A percentile compares a stretch with the other conserved stretches of the same genome.
Conservation (phyloP, 2,797 vertebrate genomes). For the Bucorvus abyssinicus region DNA sequence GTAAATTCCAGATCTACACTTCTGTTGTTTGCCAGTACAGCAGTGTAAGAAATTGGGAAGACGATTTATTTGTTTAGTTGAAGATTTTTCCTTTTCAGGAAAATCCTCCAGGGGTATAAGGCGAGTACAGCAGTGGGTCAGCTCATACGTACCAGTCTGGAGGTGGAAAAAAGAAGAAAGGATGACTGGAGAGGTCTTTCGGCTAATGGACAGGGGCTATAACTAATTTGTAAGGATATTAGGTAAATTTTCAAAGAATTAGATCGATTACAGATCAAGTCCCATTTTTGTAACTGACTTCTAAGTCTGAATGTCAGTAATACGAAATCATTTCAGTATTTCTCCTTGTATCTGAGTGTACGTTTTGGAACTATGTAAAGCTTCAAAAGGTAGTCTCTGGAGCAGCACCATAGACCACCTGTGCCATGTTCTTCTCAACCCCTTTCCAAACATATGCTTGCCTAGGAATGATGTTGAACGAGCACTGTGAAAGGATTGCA, state of each 20-base stretch:
- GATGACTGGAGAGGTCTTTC: not conserved
- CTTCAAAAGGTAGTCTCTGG: not conserved
- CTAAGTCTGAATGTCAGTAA: not conserved
- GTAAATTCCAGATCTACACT: not conserved
- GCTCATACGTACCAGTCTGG: not conserved
- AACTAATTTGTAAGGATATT: not conserved
- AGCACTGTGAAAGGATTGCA: not conserved
- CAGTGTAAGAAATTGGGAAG: not conserved
- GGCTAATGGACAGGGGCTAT: not conserved
- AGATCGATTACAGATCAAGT: not conserved
- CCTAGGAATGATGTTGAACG: not conserved
- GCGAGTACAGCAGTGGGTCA: not conserved
- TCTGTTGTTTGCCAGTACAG: not conserved
- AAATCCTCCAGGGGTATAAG: not conserved
- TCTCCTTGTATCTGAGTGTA: not conserved
- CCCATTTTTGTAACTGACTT: not conserved
- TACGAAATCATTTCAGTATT: not conserved
- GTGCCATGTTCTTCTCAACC: not conserved
- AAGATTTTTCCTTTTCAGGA: not conserved
- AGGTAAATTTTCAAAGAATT: not conserved
- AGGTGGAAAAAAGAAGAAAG: not conserved
- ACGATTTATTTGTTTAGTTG: not conserved
- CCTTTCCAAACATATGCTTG: not conserved
- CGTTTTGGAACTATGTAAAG: not conserved
- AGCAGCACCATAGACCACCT: accelerated